Percentiles rank a stretch among this genome's conserved stretches.
Conservation (phyloP, 1,140 invertebrate genomes). For the Sycophaga agraensis region DNA sequence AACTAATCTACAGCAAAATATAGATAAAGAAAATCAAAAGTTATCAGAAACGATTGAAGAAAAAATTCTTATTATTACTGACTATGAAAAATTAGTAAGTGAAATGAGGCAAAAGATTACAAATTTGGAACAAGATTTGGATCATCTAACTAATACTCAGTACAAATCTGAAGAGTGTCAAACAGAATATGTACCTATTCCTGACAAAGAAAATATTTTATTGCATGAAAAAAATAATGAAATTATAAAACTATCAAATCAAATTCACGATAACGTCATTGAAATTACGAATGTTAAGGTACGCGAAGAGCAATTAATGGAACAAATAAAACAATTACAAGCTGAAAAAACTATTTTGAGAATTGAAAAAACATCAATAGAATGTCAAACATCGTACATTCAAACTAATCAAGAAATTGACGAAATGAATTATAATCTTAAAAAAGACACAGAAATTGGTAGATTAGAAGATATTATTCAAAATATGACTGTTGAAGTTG, state of each 20-base stretch:
- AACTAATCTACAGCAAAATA: conserved; percentile 6
- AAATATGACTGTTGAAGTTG: neutral
- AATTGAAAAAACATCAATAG: neutral
- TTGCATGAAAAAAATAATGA: conserved; percentile 6
- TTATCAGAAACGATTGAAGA: no score
- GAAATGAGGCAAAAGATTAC: conserved; percentile 14
- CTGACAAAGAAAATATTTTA: neutral
- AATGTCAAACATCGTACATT: neutral
- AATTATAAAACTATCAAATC: neutral
- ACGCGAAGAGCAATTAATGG: conserved; percentile 11
- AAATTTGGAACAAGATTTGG: conserved; percentile 11
- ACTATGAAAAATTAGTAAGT: conserved; percentile 6
- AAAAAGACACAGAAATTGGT: conserved; percentile 19
- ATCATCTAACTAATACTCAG: neutral
- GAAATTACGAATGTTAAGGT: conserved; percentile 3
- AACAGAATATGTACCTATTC: neutral
- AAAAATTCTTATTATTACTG: conserved; percentile 1
- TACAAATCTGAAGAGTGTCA: conserved; percentile 7
- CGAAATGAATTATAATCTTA: conserved; percentile 12
- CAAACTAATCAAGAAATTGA: neutral
- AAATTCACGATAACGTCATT: conserved; percentile 8
- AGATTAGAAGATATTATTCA: conserved; percentile 10
- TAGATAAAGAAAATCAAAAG: no score
- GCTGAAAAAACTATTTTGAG: neutral
- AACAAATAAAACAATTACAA: neutral